These are phyloP conservation scores for Toxotes jaculatrix DNA, from an alignment of 2,113 vertebrate genomes.

Conservation along the genomic window DNA sequence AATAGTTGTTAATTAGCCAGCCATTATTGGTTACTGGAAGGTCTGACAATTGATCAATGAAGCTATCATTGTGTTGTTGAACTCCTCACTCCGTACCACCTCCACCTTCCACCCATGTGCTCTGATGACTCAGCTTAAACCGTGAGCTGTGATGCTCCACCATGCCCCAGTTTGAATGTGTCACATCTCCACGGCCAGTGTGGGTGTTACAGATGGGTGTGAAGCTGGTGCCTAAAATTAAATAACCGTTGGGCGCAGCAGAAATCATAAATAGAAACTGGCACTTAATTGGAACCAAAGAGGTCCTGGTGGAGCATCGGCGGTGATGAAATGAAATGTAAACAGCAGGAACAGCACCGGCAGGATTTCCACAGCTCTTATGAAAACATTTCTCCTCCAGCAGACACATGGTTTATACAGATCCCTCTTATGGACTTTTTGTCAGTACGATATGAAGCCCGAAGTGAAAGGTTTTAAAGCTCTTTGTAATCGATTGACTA, in stretches of 20 bases:
- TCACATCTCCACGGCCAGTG: constrained; percentile 36
- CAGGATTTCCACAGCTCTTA: constrained; percentile 33
- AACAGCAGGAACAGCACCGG: constrained; percentile 33
- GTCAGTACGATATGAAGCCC: constrained; percentile 48
- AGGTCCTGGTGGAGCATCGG: constrained; percentile 26
- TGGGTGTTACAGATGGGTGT: constrained; percentile 55
- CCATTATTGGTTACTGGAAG: constrained; percentile 46
- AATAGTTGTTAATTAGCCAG: constrained; percentile 50
- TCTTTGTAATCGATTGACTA: constrained; percentile 49
- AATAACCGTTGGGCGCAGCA: constrained; percentile 40
- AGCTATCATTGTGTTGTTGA: constrained; percentile 45
- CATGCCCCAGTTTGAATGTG: constrained; percentile 19
- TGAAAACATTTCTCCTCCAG: constrained; percentile 52
- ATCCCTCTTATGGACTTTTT: constrained; percentile 38
- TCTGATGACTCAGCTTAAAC: constrained; percentile 48
- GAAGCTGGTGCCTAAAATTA: constrained; percentile 49
- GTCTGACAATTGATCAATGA: constrained; percentile 59
- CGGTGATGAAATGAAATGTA: constrained; percentile 37
- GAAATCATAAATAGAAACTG: constrained; percentile 39
- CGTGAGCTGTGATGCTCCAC: background rate
- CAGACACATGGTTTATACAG: constrained; percentile 52
- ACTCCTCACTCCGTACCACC: constrained; percentile 10
- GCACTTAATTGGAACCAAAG: constrained; percentile 42
- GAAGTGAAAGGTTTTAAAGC: constrained; percentile 58
- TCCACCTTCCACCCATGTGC: constrained; percentile 25